Evolutionary conservation across 2,113 vertebrate genomes (phyloP).

Genomic region (Catharus bicknelli): DNA sequence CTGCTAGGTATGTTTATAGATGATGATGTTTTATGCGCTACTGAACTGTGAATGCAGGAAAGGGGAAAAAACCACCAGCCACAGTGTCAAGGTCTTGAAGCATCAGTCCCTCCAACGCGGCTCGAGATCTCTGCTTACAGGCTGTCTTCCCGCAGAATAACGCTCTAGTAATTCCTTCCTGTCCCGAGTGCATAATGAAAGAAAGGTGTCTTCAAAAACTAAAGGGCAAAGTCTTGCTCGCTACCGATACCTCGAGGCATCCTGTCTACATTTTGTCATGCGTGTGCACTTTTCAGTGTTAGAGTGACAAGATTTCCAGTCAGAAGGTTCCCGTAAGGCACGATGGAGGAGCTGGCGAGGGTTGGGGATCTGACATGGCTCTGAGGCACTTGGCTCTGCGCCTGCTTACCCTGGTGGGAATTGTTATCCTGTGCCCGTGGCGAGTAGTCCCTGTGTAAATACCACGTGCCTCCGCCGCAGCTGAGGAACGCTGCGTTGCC

Average conservation of each 20-base stretch:
- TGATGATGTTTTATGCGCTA: slow-evolving; percentile 77
- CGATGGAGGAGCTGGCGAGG: slow-evolving; percentile 64
- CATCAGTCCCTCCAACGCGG: slow-evolving; percentile 78
- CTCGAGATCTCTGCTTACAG: slow-evolving; percentile 75
- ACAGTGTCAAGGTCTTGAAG: slow-evolving; percentile 79
- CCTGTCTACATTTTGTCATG: slow-evolving; percentile 90
- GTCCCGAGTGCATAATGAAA: slow-evolving; percentile 83
- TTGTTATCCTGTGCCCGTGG: slow-evolving; percentile 72
- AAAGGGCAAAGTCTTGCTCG: slow-evolving; percentile 85
- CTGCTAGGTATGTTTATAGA: slow-evolving; percentile 77
- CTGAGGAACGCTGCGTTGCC: slow-evolving; percentile 66
- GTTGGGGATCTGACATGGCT: slow-evolving; percentile 81
- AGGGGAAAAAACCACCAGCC: slow-evolving; percentile 71
- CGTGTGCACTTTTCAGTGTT: slow-evolving; percentile 90
- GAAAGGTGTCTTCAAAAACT: slow-evolving; percentile 89
- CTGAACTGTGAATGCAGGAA: slow-evolving; percentile 73
- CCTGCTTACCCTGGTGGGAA: slow-evolving; percentile 79
- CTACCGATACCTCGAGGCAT: slow-evolving; percentile 84
- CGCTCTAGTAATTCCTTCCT: slow-evolving; percentile 88
- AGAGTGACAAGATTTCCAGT: slow-evolving; percentile 88
- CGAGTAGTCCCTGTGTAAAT: slow-evolving; percentile 67
- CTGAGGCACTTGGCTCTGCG: slow-evolving; percentile 78
- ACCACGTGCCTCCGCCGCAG: slow-evolving; percentile 63
- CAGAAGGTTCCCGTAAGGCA: slow-evolving; percentile 86
- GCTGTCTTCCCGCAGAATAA: slow-evolving; percentile 84